Base-by-base conservation (phyloP, 2,113 vertebrate genomes). In the Serilophus lunatus region DNA sequence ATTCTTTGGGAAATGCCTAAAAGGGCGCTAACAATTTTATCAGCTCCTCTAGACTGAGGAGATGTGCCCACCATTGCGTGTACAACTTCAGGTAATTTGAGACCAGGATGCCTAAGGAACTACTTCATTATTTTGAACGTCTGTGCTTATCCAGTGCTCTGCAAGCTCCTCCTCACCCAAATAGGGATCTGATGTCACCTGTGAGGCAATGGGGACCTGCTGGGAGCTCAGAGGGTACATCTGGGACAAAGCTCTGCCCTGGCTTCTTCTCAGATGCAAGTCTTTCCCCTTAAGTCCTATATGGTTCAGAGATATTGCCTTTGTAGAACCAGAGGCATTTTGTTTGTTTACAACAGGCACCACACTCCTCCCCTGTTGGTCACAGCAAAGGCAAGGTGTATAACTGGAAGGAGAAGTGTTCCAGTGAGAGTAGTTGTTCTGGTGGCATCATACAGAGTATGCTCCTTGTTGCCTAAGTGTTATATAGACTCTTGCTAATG, bases 141-240 rank as follows among this genome's bases (percentile, higher is more conserved):
- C 23, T 31, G 0, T 12, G 9, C 13, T 80, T 57, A 2, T 61
- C 33, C 26, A 63, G 69, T 0, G 0, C 20, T 29, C 29, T 2
- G 12, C 36, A 71, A 61, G 25, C 12, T 64, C 10, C 9, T 64
- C 15, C 10, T 5, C 66, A 54, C 18, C 16, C 7, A 1, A 15
- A 9, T 1, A 18, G 42, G 17, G 36, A 23, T 10, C 23, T 66
- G 29, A 22, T 53, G n/a, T 23, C 11, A 8, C 16, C 44, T 40
- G 24, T 22, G 13, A 14, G 28, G 18, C 0, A 0, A 42, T 12
- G 29, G 15, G 20, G 24, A 33, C 20, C 22, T 50, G 14, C 18
- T 77, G 42, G 51, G 19, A 78, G n/a, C 23, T 69, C 35, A 13
- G 35, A n/a, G 26, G 38, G 16, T 80, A 25, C 15, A 23, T 16